Evolutionary conservation across 2,113 vertebrate genomes (phyloP).

Genomic region (Labeo rohita): DNA sequence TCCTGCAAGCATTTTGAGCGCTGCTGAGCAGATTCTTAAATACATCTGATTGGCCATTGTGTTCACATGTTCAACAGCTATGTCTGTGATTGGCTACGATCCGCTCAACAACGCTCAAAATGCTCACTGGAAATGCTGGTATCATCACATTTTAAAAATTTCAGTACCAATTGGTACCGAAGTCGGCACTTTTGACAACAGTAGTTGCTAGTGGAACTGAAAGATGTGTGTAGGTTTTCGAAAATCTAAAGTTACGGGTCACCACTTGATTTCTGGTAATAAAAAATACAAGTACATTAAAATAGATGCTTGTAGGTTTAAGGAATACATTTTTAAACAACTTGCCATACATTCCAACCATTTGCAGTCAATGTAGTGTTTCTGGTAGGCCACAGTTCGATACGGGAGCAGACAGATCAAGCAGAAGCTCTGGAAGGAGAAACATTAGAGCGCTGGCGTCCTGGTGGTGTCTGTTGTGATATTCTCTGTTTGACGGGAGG

Average conservation of each 20-base stretch:
- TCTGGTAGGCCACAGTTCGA: slow-evolving; percentile 4
- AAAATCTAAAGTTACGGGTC: neutral
- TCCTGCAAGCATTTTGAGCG: too few relatives aligned
- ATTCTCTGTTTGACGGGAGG: neutral
- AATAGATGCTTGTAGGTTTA: neutral
- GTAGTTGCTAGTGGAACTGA: neutral
- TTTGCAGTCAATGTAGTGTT: neutral
- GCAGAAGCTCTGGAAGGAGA: neutral
- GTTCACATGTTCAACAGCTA: too few relatives aligned
- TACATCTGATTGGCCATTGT: too few relatives aligned
- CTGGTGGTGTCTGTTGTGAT: neutral
- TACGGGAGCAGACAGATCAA: neutral
- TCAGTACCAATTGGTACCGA: too few relatives aligned
- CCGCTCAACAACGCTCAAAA: too few relatives aligned
- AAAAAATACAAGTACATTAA: neutral
- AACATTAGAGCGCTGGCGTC: neutral
- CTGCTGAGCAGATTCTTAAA: too few relatives aligned
- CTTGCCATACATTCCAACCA: neutral
- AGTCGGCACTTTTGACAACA: too few relatives aligned
- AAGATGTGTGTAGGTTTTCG: too few relatives aligned
- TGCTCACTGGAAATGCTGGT: too few relatives aligned
- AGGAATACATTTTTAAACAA: neutral
- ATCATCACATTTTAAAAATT: too few relatives aligned
- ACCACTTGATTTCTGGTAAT: neutral
- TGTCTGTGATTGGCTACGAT: too few relatives aligned